Evolutionary conservation across 2,888 invertebrate species (phyloP).

Genomic region (Parthenolecanium corni): DNA sequence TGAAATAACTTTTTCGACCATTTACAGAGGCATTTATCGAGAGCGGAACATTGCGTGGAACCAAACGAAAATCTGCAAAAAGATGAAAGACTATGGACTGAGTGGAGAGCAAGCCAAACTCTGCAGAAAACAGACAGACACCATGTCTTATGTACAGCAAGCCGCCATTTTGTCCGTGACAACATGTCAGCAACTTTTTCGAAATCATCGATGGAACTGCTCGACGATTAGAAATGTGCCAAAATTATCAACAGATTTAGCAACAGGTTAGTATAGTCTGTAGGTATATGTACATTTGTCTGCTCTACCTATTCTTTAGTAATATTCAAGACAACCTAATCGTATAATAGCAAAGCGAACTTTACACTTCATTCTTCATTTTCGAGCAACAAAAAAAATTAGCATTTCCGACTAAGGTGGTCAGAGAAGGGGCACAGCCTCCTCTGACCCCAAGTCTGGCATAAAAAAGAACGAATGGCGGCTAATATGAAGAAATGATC

Average conservation of each 20-base stretch:
- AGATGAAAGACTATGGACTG: constrained; percentile 36
- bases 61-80: constrained; percentile 30
- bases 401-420: too few species aligned
- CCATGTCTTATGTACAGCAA: constrained; percentile 63
- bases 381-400: too few species aligned
- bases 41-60: constrained; percentile 29
- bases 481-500: too few species aligned
- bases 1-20: not conserved
- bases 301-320: too few species aligned
- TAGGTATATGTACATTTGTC: too few species aligned
- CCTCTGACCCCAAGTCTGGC: too few species aligned
- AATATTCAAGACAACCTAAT: too few species aligned
- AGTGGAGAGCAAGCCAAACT: constrained; percentile 52
- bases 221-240: constrained; percentile 48
- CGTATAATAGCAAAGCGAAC: too few species aligned
- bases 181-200: constrained; percentile 60
- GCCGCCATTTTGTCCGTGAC: constrained; percentile 57
- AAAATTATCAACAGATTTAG: constrained; percentile 27
- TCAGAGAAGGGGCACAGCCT: too few species aligned
- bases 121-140: constrained; percentile 52
- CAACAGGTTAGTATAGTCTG: constrained; percentile 25
- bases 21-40: constrained; percentile 30
- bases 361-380: too few species aligned
- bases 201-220: constrained; percentile 71
- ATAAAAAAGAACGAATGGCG: too few species aligned